A percentile compares a stretch with the other conserved stretches of the same genome.
Conservation (phyloP, 2,797 vertebrate species). For the Melanitta fusca region DNA sequence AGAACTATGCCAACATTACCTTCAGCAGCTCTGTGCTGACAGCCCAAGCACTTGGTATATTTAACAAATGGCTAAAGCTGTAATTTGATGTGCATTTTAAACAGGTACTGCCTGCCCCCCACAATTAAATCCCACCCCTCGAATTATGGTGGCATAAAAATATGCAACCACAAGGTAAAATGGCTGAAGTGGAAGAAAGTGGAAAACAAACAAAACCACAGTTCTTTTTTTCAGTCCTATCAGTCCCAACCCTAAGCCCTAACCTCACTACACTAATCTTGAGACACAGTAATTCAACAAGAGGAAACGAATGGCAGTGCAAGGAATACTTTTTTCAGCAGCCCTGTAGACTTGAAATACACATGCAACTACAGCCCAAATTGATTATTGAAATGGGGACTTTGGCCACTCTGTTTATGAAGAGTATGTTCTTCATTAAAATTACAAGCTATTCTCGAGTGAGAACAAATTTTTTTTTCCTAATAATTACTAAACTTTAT, state of each 20-base stretch:
- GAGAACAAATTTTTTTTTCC: neutral
- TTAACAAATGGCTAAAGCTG: neutral
- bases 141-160: neutral
- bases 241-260: neutral
- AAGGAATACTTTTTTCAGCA: neutral
- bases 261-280: neutral
- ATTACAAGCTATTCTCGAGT: neutral
- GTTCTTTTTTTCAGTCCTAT: neutral
- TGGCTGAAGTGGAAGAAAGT: neutral
- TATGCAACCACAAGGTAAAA: neutral
- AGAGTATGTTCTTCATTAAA: neutral
- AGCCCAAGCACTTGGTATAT: neutral
- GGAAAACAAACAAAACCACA: neutral
- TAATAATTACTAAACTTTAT: neutral
- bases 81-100: neutral
- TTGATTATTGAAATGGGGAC: neutral
- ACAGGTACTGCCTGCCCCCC: neutral
- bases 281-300: neutral
- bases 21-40: neutral
- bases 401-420: neutral
- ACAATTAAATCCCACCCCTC: neutral
- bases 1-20: neutral
- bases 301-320: neutral
- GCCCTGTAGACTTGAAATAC: neutral
- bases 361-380: neutral